Evolutionary conservation across 1,140 invertebrate species (phyloP).

Genomic region (Odontomachus brunneus): DNA sequence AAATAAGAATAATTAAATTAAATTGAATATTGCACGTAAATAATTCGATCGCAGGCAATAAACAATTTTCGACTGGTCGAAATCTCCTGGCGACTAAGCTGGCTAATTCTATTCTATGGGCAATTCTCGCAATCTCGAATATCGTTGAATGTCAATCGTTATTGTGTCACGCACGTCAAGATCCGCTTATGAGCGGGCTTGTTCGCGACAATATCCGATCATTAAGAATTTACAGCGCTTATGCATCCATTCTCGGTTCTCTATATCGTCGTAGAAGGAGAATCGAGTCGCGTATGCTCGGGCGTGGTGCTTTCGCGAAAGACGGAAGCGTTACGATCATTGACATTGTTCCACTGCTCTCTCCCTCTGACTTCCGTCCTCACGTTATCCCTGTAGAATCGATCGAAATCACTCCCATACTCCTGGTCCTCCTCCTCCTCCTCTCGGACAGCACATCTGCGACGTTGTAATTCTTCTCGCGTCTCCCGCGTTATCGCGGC

Average conservation of each 20-base stretch:
- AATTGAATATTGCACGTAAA: no score
- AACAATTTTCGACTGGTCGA: no score
- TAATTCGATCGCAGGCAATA: no score
- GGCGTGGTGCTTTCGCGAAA: slow-evolving; percentile 48
- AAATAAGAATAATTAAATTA: no score
- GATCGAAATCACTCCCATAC: slow-evolving; percentile 21
- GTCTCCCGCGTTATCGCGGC: neutral
- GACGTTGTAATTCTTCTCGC: neutral
- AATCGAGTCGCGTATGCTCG: slow-evolving; percentile 38
- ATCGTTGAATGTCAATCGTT: no score
- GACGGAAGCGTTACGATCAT: slow-evolving; percentile 48
- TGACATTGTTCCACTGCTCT: slow-evolving; percentile 47
- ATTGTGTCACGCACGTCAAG: no score
- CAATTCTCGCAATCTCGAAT: no score
- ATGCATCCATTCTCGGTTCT: slow-evolving; percentile 3
- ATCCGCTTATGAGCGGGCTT: neutral
- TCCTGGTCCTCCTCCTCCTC: neutral
- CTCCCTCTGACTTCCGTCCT: neutral
- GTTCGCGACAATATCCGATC: neutral
- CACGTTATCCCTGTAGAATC: slow-evolving; percentile 10
- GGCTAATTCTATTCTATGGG: no score
- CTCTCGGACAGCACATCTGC: neutral
- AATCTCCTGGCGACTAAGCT: no score
- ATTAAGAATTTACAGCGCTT: neutral
- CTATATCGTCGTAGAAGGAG: neutral